Percentiles rank a stretch among this genome's conserved stretches.
phyloP scores from a whole-genome alignment of 2,888 invertebrate genomes.

The Stegophylla sp. region DNA sequence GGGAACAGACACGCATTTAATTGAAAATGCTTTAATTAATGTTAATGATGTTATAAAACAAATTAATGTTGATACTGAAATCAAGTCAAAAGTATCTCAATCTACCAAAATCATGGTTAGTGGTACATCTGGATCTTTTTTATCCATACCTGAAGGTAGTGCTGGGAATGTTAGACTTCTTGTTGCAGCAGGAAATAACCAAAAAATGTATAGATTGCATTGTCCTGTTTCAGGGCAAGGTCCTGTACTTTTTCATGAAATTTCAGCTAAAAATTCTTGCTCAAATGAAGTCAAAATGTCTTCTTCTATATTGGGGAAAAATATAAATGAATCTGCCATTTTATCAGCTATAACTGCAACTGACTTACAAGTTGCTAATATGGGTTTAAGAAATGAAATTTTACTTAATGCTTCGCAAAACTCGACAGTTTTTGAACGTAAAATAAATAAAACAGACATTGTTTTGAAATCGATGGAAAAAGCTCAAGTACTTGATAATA shows the following conservation, averaged over 20 bases:
- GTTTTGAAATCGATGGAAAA: constrained; percentile 31
- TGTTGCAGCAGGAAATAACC: constrained; percentile 36
- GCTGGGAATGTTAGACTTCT: constrained; percentile 51
- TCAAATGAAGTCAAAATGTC: constrained; percentile 43
- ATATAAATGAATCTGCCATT: constrained; percentile 30
- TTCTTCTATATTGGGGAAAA: constrained; percentile 38
- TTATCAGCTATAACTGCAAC: constrained; percentile 28
- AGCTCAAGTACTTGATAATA: constrained; percentile 39
- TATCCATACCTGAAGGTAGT: constrained; percentile 49
- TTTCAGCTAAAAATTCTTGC: constrained; percentile 40
- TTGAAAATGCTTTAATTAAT: constrained; percentile 39
- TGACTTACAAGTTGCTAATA: constrained; percentile 20
- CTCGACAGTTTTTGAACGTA: constrained; percentile 16
- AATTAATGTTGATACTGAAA: constrained; percentile 45
- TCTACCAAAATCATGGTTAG: constrained; percentile 48
- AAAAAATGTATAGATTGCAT: constrained; percentile 50
- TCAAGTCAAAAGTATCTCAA: constrained; percentile 38
- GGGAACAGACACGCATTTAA: constrained; percentile 63
- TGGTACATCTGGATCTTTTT: constrained; percentile 50
- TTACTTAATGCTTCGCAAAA: constrained; percentile 29
- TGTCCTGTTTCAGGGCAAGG: constrained; percentile 43
- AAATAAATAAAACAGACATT: constrained; percentile 34
- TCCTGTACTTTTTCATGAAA: constrained; percentile 50
- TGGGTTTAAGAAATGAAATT: constrained; percentile 29
- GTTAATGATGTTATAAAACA: constrained; percentile 37